Evolutionary conservation across 2,113 vertebrate genomes (phyloP), one percentile per base, ranked within the genome.

Genomic region (Ia io): DNA sequence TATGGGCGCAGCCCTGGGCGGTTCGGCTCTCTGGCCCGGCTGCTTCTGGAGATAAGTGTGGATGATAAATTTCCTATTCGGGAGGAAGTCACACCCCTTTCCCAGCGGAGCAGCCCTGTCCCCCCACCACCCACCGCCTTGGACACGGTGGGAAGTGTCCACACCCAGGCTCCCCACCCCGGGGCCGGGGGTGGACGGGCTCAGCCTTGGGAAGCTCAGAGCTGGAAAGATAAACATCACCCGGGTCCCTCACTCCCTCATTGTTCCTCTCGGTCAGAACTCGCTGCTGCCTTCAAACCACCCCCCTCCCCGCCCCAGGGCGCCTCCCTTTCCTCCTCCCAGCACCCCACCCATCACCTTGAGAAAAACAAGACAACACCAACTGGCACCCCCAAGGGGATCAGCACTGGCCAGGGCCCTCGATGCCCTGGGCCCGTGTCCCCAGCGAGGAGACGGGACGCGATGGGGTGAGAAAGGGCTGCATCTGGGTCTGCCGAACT

Each of bases 221-320:
- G 84, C 74, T 97, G 97, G 97, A 97, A 98, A 97, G 94, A 98
- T 93, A 96, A 98, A 97, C 83, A 93, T 77, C 0, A 0, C 42
- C 6, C 94, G 0, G 42, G 73, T 96, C 96, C 96, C 94, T 94
- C 96, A 59, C 88, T 96, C 80, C 5, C 2, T 95, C 93, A 69
- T 90, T 88, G 95, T 87, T 92, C 69, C 84, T 86, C 76, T 84
- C 61, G 8, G 85, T 44, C 90, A 79, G 61, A 56, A 63, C 12
- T 1, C 37, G 56, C 44, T 12, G 1, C 3, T 3, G 90, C 85
- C 87, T 37, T n/a, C 12, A 3, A 76, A 49, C n/a, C n/a, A 67
- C 3, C 2, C 59, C 59, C 5, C 0, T 0, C 51, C 51, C 51
- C 2, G 51, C 18, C 49, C 49, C 49, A 16, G 16, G 70, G 14